Evolutionary conservation across 2,113 vertebrate genomes (phyloP).

Genomic region (Campylorhamphus procurvoides): DNA sequence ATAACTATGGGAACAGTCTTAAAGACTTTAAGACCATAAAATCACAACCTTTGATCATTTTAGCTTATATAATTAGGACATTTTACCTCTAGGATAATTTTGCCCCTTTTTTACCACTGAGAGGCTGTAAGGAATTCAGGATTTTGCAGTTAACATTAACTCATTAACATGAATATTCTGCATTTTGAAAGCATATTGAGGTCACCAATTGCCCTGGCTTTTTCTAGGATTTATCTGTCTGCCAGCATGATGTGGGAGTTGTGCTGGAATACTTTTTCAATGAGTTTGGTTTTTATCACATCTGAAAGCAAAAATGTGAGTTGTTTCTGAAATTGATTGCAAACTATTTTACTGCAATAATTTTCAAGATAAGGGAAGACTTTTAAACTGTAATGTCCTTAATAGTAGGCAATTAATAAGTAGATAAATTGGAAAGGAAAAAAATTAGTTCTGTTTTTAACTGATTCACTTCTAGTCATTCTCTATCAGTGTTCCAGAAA

Average conservation of each 20-base stretch:
- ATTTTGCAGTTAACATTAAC: not conserved
- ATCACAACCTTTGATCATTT: not conserved
- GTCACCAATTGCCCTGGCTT: not conserved
- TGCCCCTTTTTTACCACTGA: not conserved
- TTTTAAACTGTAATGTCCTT: not conserved
- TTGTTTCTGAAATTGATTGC: constrained; percentile 30
- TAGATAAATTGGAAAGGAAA: constrained; percentile 14
- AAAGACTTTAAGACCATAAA: not conserved
- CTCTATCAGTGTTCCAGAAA: not conserved
- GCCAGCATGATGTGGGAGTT: not conserved
- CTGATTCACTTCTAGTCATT: not conserved
- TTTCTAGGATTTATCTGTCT: constrained; percentile 26
- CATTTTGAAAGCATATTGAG: not conserved
- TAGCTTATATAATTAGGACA: not conserved
- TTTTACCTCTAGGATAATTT: not conserved
- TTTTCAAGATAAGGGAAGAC: not conserved
- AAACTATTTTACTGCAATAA: not conserved
- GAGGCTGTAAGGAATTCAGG: not conserved
- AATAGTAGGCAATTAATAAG: constrained; percentile 32
- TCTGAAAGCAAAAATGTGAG: not conserved
- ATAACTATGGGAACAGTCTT: not conserved
- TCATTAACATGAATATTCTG: not conserved
- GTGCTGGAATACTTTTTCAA: constrained; percentile 1
- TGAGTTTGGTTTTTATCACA: constrained; percentile 9
- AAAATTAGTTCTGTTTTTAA: not conserved